phyloP scores from a whole-genome alignment of 1,140 invertebrate genomes.

The Pectinophora gossypiella region DNA sequence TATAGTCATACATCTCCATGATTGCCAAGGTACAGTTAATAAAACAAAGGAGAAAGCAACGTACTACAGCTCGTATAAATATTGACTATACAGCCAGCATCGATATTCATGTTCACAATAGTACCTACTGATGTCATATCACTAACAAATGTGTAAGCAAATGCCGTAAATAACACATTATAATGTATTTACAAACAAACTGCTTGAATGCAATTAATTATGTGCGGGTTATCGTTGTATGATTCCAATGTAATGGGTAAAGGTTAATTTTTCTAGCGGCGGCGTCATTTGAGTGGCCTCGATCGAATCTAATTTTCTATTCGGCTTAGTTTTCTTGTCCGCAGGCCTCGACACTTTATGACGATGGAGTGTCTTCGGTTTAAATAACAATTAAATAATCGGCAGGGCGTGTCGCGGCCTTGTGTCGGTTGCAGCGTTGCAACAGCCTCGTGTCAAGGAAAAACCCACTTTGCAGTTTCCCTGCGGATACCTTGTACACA shows the following conservation, averaged over 20 bases:
- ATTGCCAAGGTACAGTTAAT: neutral
- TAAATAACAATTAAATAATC: slow-evolving; percentile 73
- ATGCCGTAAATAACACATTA: too few species aligned
- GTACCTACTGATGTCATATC: neutral
- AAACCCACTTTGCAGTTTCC: slow-evolving; percentile 71
- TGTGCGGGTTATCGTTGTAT: neutral
- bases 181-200: neutral
- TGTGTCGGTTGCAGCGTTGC: slow-evolving; percentile 64
- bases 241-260: neutral
- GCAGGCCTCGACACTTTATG: slow-evolving; percentile 20
- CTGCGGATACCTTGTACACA: slow-evolving; percentile 38
- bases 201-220: neutral
- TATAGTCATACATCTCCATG: neutral
- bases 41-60: neutral
- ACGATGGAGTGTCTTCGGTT: slow-evolving; percentile 47
- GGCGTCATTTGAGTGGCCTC: neutral
- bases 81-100: slow-evolving; percentile 1
- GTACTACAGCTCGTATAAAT: neutral
- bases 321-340: slow-evolving; percentile 11
- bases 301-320: neutral
- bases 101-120: neutral
- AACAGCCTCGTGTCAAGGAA: slow-evolving; percentile 72
- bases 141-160: neutral
- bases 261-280: neutral
- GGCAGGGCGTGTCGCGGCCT: slow-evolving; percentile 68